Evolutionary conservation across 2,797 vertebrate species (phyloP).

Genomic region (Manis pentadactyla): DNA sequence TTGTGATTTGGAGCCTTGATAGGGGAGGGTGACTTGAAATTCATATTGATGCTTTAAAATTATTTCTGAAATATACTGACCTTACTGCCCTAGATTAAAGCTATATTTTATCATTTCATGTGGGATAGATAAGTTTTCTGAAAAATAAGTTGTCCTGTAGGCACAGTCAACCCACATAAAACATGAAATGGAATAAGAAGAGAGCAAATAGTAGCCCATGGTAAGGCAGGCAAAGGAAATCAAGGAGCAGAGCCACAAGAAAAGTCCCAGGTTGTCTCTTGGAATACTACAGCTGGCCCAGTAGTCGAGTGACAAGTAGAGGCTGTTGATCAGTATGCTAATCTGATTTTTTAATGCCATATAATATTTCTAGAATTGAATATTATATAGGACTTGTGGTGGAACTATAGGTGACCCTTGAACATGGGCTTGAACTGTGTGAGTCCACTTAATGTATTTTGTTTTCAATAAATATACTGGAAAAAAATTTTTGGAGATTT

Average conservation of each 20-base stretch:
- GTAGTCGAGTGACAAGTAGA: not conserved
- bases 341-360: not conserved
- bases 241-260: not conserved
- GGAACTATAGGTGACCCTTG: not conserved
- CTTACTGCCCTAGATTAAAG: conserved; percentile 39
- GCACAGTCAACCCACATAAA: not conserved
- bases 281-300: not conserved
- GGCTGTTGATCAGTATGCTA: not conserved
- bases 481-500: no score
- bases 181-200: not conserved
- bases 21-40: conserved; percentile 8
- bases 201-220: not conserved
- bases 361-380: not conserved
- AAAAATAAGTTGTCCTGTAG: not conserved
- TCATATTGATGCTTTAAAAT: not conserved
- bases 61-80: conserved; percentile 24
- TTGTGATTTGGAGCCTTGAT: conserved; percentile 16
- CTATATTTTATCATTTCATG: not conserved
- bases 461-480: no score
- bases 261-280: not conserved
- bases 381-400: not conserved
- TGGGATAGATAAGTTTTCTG: not conserved
- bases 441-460: no score
- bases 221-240: not conserved
- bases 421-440: no score